Base-by-base conservation (phyloP, 2,888 invertebrate species). In the Rhogogaster chlorosoma region DNA sequence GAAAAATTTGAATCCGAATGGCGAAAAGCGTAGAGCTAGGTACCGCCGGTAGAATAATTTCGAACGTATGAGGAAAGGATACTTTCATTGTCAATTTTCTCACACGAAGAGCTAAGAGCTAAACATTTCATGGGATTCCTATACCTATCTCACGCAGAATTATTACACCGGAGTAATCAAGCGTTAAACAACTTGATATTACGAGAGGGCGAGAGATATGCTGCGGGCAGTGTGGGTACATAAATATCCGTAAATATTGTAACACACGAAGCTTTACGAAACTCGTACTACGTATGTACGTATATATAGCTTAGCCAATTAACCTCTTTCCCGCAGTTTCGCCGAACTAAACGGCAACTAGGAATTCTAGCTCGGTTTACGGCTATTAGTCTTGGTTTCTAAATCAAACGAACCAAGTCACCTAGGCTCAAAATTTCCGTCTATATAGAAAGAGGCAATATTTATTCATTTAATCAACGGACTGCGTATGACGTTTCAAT, bases 191-290 rank as follows among this genome's bases (percentile, higher is more conserved):
- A 53, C 49, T 77, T 32, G 77, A 77, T 2, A 32, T 77, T 77
- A 12, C 6, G 29, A 42, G 22, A 18, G 26, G 49, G 75, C 18
- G 45, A 49, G 29, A 61, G 22, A 61, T n/a, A 10, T 75, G 45
- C 42, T 15, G 45, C 26, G 29, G 45, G 29, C 75, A 15, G 26
- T 29, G 18, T 49, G 12, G 9, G 38, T 38, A 7, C 49, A 53
- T 80, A 80, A 80, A 80, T 80, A 57, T 80, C 78, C 78, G 38
- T 80, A 38, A 80, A 80, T 80, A 80, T 80, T 36, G 80, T 6
- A 80, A 49, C 71, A n/a, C 10, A 22, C n/a, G 61, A 36, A 26
- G 80, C 22, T 80, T 38, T 61, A 32, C 38, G 57, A 45, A 7
- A 9, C 10, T 75, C 32, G 15, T 10, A 10, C 1, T 64, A 29